Conservation (phyloP, 2,113 vertebrate genomes). For the Pipra filicauda region DNA sequence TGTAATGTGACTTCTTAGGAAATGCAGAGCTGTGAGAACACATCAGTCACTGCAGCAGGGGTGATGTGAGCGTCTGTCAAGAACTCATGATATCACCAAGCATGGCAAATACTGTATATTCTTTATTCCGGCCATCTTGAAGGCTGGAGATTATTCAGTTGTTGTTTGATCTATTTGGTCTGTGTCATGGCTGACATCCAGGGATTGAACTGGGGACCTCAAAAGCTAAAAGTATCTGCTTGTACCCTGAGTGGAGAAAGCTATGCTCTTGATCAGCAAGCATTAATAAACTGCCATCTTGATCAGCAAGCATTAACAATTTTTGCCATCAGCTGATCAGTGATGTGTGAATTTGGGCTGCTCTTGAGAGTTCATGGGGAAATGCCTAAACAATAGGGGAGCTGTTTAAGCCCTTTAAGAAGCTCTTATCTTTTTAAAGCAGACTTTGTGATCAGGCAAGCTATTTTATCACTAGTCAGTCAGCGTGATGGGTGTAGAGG, state of each 20-base stretch:
- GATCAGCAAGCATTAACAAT: conserved; percentile 41
- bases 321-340: conserved; percentile 41
- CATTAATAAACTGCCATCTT: conserved; percentile 37
- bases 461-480: conserved; percentile 8
- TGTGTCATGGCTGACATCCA: conserved; percentile 9
- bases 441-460: conserved; percentile 20
- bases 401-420: conserved; percentile 11
- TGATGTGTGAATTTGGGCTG: conserved; percentile 40
- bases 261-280: conserved; percentile 34
- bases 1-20: background rate
- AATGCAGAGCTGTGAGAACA: background rate
- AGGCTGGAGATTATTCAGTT: background rate
- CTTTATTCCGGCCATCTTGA: background rate
- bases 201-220: background rate
- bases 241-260: conserved; percentile 39
- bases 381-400: conserved; percentile 34
- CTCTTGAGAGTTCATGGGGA: conserved; percentile 11
- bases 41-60: background rate
- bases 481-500: background rate
- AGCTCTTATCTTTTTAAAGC: conserved; percentile 24
- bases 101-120: background rate
- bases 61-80: background rate
- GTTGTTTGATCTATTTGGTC: background rate
- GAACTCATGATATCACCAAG: background rate
- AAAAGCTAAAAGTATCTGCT: conserved; percentile 3